These are phyloP conservation scores for Megaceryle alcyon DNA, from an alignment of 2,797 vertebrate species.

Conservation along the genomic window DNA sequence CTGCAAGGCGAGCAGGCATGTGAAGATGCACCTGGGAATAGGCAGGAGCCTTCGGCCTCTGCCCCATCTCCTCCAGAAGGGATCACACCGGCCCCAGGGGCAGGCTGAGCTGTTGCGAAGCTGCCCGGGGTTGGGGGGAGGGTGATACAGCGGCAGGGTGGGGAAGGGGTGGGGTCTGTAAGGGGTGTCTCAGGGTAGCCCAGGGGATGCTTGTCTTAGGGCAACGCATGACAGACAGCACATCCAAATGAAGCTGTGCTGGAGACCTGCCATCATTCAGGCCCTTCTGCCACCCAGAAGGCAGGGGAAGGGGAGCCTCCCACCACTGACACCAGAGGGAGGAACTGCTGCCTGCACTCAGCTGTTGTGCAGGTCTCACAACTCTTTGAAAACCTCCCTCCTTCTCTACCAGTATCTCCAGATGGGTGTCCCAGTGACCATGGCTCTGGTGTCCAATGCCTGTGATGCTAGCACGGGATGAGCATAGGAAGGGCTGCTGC, in stretches of 20 bases:
- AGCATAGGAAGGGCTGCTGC: not conserved
- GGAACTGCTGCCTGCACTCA: not conserved
- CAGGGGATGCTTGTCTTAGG: fast-evolving
- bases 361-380: fast-evolving
- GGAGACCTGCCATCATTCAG: not conserved
- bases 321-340: fast-evolving
- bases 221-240: not conserved
- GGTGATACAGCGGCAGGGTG: not conserved
- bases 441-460: fast-evolving
- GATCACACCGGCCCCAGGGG: fast-evolving
- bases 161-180: too few species aligned
- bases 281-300: not conserved
- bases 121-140: not conserved
- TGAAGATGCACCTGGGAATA: not conserved
- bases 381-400: not conserved
- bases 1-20: fast-evolving
- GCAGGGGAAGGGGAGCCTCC: not conserved
- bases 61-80: too few species aligned
- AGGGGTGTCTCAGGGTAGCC: not conserved
- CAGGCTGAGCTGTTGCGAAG: fast-evolving
- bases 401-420: not conserved
- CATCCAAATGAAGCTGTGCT: fast-evolving
- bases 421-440: not conserved
- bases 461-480: fast-evolving
- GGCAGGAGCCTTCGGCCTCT: fast-evolving